Evolutionary conservation across 2,113 vertebrate genomes (phyloP).

Genomic region (Cathartes aura): DNA sequence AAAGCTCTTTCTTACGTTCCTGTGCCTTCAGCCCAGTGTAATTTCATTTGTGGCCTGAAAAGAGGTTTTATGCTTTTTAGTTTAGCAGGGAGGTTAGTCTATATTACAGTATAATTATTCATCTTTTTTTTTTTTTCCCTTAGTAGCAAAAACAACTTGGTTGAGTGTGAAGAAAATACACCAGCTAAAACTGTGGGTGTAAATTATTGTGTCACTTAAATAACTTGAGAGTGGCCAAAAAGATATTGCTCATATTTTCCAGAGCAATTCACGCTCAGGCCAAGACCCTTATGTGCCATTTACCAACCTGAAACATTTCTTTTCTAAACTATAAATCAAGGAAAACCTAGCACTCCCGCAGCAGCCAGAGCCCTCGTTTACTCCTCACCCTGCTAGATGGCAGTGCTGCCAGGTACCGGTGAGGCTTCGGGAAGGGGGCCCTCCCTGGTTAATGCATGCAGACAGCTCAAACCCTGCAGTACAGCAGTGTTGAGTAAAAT

Average conservation of each 20-base stretch:
- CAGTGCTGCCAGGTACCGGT: not conserved
- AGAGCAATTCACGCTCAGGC: not conserved
- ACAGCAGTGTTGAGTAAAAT: not conserved
- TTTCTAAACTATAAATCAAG: not conserved
- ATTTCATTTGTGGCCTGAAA: constrained; percentile 42
- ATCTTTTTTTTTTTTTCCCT: not conserved
- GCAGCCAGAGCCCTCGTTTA: not conserved
- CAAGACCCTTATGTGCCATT: not conserved
- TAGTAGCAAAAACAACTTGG: not conserved
- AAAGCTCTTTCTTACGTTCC: not conserved
- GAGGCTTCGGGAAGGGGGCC: not conserved
- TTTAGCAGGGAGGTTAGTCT: not conserved
- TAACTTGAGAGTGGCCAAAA: not conserved
- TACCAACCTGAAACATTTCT: not conserved
- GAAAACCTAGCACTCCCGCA: not conserved
- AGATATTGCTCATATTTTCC: constrained; percentile 29
- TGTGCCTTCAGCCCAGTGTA: constrained; percentile 46
- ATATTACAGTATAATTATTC: constrained; percentile 13
- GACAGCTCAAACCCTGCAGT: not conserved
- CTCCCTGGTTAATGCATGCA: not conserved
- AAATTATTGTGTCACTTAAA: constrained; percentile 18
- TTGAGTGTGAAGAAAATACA: constrained; percentile 1
- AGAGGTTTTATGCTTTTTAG: not conserved
- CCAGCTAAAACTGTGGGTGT: not conserved
- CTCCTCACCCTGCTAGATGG: not conserved